A percentile compares a stretch with the other conserved stretches of the same genome.
Conservation (phyloP, 37 sponge, comb jelly and placozoan species). For the Hormiphora californensis region DNA sequence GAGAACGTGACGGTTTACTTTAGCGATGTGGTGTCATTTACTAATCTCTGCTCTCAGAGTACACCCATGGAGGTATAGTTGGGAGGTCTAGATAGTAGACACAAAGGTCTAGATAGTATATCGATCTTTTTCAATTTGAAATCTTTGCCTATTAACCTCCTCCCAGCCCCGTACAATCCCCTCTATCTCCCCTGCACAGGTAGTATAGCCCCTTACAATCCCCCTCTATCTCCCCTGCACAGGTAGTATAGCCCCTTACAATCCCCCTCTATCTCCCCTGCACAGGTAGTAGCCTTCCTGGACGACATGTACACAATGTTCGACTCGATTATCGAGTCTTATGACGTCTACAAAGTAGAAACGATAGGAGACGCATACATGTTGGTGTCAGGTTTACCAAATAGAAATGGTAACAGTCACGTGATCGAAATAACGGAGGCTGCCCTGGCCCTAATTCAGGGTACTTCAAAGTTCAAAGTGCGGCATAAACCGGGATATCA, state of each 20-base stretch:
- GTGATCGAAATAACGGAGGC: constrained; percentile 11
- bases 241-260: not conserved
- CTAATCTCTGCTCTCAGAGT: constrained; percentile 9
- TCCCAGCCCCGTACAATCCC: too few species aligned
- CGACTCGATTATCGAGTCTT: constrained; percentile 7
- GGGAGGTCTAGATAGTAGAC: too few species aligned
- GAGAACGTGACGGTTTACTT: not conserved
- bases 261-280: not conserved
- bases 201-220: too few species aligned
- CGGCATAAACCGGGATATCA: not conserved
- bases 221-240: not conserved
- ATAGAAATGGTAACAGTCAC: not conserved
- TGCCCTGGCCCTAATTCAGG: not conserved
- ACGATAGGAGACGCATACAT: not conserved
- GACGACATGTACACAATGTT: constrained; percentile 39
- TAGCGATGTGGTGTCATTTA: not conserved
- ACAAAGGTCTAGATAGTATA: too few species aligned
- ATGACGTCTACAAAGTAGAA: not conserved
- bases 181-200: not conserved
- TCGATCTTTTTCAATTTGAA: too few species aligned
- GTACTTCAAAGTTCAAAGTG: not conserved
- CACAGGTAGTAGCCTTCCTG: not conserved
- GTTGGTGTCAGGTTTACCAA: not conserved
- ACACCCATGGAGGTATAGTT: constrained; percentile 23
- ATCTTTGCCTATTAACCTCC: too few species aligned